A percentile compares a stretch with the other conserved stretches of the same genome.
Conservation (phyloP, 2,113 vertebrate genomes). For the Philantomba maxwellii region DNA sequence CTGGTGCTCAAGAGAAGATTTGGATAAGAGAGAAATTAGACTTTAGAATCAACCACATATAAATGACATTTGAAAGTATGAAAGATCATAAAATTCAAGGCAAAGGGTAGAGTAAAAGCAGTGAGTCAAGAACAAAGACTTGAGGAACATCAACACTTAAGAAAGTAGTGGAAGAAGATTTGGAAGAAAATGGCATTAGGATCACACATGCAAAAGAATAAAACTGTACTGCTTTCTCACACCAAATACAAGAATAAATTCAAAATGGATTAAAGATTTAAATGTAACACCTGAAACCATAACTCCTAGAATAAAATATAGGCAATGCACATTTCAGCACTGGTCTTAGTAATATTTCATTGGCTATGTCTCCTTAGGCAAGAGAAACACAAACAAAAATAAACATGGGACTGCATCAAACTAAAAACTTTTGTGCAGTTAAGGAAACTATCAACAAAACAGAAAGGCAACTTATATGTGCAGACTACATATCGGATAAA, state of each 20-base stretch:
- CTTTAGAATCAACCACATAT: neutral
- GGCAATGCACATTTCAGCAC: neutral
- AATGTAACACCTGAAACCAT: neutral
- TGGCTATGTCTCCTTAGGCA: neutral
- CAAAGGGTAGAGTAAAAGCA: neutral
- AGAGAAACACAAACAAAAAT: neutral
- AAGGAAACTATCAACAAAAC: neutral
- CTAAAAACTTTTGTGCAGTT: neutral
- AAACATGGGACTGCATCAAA: neutral
- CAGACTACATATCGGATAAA: neutral
- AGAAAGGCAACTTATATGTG: neutral
- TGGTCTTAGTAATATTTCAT: neutral
- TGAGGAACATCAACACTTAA: neutral
- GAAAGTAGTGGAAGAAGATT: neutral
- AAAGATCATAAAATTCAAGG: neutral
- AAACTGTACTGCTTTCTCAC: neutral
- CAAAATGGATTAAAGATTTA: neutral
- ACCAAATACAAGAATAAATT: neutral
- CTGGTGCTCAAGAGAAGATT: neutral
- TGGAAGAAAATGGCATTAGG: neutral
- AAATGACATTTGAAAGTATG: neutral
- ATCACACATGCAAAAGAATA: neutral
- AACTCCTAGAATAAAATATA: neutral
- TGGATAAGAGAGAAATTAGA: neutral
- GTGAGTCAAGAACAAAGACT: neutral